Base-by-base conservation (phyloP, 2,888 invertebrate genomes). In the Ophion slaviceki region DNA sequence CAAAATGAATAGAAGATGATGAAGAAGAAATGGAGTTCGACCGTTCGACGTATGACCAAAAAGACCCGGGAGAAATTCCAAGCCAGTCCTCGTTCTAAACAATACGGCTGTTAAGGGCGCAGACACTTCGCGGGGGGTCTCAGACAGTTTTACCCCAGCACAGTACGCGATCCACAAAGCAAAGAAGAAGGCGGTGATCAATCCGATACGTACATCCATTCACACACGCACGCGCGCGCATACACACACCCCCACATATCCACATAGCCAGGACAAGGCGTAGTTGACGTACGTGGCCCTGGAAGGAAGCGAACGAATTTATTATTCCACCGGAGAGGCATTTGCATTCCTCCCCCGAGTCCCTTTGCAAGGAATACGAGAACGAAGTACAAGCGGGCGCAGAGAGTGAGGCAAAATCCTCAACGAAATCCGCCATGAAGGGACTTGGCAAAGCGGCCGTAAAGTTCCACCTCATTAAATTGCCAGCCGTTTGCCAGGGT, bases 401-500 rank as follows among this genome's bases (percentile, higher is more conserved):
- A 53, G 47, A 47, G 45, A 62, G 70, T 53, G 40, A 36, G n/a
- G 66, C 28, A 71, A 66, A 78, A 77, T 85, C 59, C 59, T 28
- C 68, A n/a, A 77, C 62, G 77, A 80, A 80, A 82, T 20, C 62
- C 72, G 80, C 79, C 79, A 82, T 68, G 82, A 64, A 72, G 59
- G 71, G 64, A 72, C 24, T 75, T 79, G 70, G 81, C 79, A 76
- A 76, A 17, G 75, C 76, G 76, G 80, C 80, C 71, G 82, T 85
- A 67, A 85, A 85, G 82, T 82, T 85, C 85, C 76, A 82, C 85
- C 61, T 79, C 80, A 82, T 85, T 82, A 82, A 85, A 85, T 85
- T 66, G 67, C 75, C 45, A 53, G 79, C 53, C 66, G 76, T 82
- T 82, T 68, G 68, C 61, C 20, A 36, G 61, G 75, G 70, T 72